Percentiles rank a stretch among this genome's conserved stretches.
Evolutionary conservation across 2,888 invertebrate species (phyloP).

Genomic region (Acleris sparsana): DNA sequence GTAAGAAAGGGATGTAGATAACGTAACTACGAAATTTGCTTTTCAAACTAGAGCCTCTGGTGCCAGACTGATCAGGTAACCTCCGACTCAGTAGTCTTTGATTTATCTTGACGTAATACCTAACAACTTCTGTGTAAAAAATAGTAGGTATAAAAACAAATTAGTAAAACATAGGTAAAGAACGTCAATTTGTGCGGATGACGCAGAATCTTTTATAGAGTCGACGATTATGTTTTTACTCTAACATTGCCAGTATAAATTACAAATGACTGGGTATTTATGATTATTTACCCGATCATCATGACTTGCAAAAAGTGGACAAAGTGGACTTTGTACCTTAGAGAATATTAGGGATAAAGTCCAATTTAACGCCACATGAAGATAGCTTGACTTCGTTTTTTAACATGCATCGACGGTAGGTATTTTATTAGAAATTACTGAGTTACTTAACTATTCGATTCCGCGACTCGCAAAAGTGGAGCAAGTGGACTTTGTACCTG

Average conservation of each 20-base stretch:
- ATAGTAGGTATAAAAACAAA: background rate
- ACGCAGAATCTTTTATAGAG: slow-evolving; percentile 4
- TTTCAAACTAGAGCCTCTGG: too few relatives aligned
- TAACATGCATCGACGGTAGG: slow-evolving; percentile 5
- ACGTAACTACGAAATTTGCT: too few relatives aligned
- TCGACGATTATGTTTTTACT: slow-evolving; percentile 18
- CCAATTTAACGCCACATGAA: slow-evolving; percentile 1
- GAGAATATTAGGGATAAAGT: slow-evolving; percentile 17
- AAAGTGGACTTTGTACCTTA: slow-evolving; percentile 19
- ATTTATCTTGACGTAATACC: too few relatives aligned
- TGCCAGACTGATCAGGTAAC: too few relatives aligned
- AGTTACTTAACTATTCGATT: slow-evolving; percentile 11
- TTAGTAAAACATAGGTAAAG: background rate
- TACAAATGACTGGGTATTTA: slow-evolving; percentile 24
- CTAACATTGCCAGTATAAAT: slow-evolving; percentile 19
- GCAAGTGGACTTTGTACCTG: slow-evolving; percentile 23
- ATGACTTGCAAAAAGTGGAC: slow-evolving; percentile 23
- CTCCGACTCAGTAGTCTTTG: too few relatives aligned
- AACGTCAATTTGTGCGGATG: slow-evolving; percentile 16
- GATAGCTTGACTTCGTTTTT: background rate
- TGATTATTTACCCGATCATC: slow-evolving; percentile 19
- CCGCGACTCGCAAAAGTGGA: slow-evolving; percentile 18
- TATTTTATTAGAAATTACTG: slow-evolving; percentile 27
- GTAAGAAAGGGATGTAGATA: too few relatives aligned
- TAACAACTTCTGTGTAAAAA: background rate